Base-by-base conservation (phyloP, 2,888 invertebrate species). In the Acrobasis suavella region DNA sequence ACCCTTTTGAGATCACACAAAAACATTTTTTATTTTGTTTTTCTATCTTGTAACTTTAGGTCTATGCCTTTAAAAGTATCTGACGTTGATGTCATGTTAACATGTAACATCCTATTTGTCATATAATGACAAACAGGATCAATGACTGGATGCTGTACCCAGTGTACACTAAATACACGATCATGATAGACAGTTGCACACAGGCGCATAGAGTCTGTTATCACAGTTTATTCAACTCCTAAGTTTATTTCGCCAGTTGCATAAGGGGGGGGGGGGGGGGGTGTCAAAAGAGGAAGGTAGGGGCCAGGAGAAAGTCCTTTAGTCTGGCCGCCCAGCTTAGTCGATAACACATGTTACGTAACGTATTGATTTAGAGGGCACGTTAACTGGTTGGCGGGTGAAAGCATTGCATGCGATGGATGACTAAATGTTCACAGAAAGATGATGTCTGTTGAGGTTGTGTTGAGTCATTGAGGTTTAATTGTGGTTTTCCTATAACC, bases 291-390 rank as follows among this genome's bases (percentile, higher is more conserved):
- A 3, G 46, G 46, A 14, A 14, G 46, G 46, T 12, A n/a, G 46
- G 14, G n/a, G 46, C 14, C 46, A 46, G 46, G 46, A 46, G 46
- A 46, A 46, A 46, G 55, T 55, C 55, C 38, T 39, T 15, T 39
- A 55, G 55, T 39, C 55, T 39, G 55, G n/a, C 52, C 32, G 52
- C 5, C 38, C 38, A 15, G 38, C 55, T 55, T 55, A 55, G 32
- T 17, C 46, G 51, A 37, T 55, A 55, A 55, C 15, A 12, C n/a
- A 39, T 7, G 32, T 55, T 55, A 39, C 39, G 55, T 39, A 55
- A 55, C 39, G 16, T 52, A 39, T 55, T 55, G 55, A 55, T 55
- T 55, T 55, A 55, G 55, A 39, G 55, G 55, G 55, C 55, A 37
- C 54, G 15, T 55, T 16, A 55, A 55, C 54, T 54, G 54, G 54